Base-by-base conservation (phyloP, 2,113 vertebrate species). In the Gymnarchus niloticus region DNA sequence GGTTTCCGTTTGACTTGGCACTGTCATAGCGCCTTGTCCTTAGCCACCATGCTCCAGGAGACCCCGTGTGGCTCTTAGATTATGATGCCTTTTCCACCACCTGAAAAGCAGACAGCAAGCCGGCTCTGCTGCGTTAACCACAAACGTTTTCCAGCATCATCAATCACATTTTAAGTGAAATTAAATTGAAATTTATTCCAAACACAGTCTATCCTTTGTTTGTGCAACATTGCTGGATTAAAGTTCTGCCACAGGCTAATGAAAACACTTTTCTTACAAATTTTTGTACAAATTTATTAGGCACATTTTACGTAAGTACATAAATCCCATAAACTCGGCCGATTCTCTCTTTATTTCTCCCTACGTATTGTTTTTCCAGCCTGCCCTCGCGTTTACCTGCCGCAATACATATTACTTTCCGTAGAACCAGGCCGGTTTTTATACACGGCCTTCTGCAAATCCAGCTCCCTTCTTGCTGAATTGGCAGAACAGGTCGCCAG, bases 151-250 rank as follows among this genome's bases (percentile, higher is more conserved):
- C 37, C 44, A 8, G 21, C 19, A n/a, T n/a, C 44, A 48, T 78
- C 6, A 33, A 78, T 48, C 44, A 48, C 21, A 44, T 78, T 78
- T 78, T 48, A 78, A n/a, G 17, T 78, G 44, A 78, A n/a, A 78
- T 78, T 78, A 78, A 73, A 73, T 33, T 1, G 33, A 41, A 73
- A 73, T 41, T 73, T 73, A 73, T 73, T 69, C 61, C n/a, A 69
- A 37, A 17, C 8, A 10, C 28, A 69, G 61, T 69, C 25, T 65
- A 33, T 65, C 59, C 25, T 73, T 73, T 73, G 41, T 37, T 28
- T 12, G 33, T 3, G 33, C 41, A 73, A 19, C 33, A 19, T 73
- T 73, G 41, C 65, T 21, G 33, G 7, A 73, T 37, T 73, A 73
- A 19, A 6, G 1, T 73, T 19, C 65, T 73, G 65, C 65, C 65